These are phyloP conservation scores for Oryzaephilus surinamensis DNA, from an alignment of 1,140 invertebrate species.

Conservation along the genomic window DNA sequence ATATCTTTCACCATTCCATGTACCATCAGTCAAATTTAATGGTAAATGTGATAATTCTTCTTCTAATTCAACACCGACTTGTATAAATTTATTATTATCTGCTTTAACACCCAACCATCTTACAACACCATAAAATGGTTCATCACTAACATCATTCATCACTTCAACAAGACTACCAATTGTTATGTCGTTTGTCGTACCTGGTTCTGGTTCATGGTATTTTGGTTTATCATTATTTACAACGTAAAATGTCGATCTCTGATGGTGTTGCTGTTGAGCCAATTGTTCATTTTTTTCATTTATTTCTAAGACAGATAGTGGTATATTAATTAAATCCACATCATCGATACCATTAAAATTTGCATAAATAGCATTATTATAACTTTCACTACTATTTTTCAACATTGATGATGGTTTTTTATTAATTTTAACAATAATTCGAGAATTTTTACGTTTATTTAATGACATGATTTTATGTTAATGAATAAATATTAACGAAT, in stretches of 20 bases:
- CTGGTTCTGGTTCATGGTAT: conserved; percentile 24
- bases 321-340: conserved; percentile 28
- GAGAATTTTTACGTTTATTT: conserved; percentile 7
- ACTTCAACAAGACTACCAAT: conserved; percentile 69
- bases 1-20: conserved; percentile 55
- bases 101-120: conserved; percentile 72
- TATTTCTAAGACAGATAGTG: conserved; percentile 33
- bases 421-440: conserved; percentile 10
- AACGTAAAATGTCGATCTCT: too few relatives aligned
- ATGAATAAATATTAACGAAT: not conserved
- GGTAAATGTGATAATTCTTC: conserved; percentile 53
- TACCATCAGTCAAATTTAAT: conserved; percentile 61
- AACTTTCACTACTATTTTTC: not conserved
- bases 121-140: conserved; percentile 65
- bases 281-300: conserved; percentile 25
- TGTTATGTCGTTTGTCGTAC: conserved; percentile 44
- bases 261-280: conserved; percentile 1
- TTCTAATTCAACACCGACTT: conserved; percentile 56
- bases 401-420: conserved; percentile 9
- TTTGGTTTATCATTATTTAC: conserved; percentile 21
- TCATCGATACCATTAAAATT: conserved; percentile 25
- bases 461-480: conserved; percentile 3
- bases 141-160: conserved; percentile 43
- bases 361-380: conserved; percentile 20
- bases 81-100: conserved; percentile 27